Evolutionary conservation across 2,113 vertebrate species (phyloP), one percentile per base, ranked within the genome.

Genomic region (Bombycilla garrulus): DNA sequence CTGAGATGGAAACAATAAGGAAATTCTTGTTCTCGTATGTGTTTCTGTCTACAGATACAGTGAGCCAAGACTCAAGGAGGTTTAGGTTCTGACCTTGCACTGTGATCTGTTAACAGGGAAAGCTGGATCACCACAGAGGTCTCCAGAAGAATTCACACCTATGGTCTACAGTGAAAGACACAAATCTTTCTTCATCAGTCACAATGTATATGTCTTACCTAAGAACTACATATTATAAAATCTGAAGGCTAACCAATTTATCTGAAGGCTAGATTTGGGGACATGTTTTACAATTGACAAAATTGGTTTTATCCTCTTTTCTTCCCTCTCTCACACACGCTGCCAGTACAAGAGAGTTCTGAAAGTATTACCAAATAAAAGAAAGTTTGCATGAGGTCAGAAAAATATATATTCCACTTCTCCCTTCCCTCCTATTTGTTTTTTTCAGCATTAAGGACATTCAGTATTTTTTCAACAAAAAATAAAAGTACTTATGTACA

Each of bases 171-270:
- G 5, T 64, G 48, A 48, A 86, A 66, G 11, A 31, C 20, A 6
- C 45, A 6, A 28, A 5, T 50, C 22, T 45, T 74, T 8, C 7
- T 61, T 77, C 67, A 9, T 45, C 13, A 40, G 58, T 76, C 1
- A 2, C 33, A 45, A 29, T 17, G 28, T 48, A 12, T 10, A 18
- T n/a, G 2, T 28, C 14, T 61, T 57, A 29, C 0, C 0, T 35
- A 58, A 85, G 19, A 71, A 31, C 5, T 10, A 22, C 9, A 86
- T 21, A 50, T 62, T 48, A n/a, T 13, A 56, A 78, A 64, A 45
- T 29, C 10, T 67, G 58, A 67, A 58, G 14, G 31, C 4, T 71
- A 53, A 66, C 3, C 6, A 23, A 51, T 62, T 47, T 62, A 15
- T 19, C n/a, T n/a, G n/a, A n/a, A 21, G 33, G 12, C 25, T 45